Evolutionary conservation across 2,113 vertebrate genomes (phyloP), one percentile per base, ranked within the genome.

Genomic region (Dasyornis broadbenti): DNA sequence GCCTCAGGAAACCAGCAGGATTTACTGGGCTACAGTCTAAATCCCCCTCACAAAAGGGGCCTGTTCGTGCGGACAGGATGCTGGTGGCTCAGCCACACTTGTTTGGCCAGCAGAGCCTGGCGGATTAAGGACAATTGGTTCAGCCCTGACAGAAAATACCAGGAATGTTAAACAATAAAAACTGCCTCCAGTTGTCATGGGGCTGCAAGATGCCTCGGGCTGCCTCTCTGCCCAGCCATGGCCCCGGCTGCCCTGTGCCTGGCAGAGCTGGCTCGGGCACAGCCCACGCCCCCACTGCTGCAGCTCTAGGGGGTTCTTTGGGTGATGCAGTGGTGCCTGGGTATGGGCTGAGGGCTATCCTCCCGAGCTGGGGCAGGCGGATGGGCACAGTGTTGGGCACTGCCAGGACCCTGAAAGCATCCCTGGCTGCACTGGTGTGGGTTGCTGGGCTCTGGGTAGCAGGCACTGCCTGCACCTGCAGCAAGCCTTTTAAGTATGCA

Each of bases 131-230:
- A 97, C 96, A 97, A 97, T 97, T 97, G 96, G 97, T 97, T 97
- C 97, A 97, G 97, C 95, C 95, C 94, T 97, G 96, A 97, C 96
- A 96, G 96, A 96, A 97, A 97, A 97, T 89, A 97, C 94, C 96
- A 97, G 97, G 97, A 97, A 97, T 97, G 97, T 97, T 95, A 93
- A 96, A 97, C 97, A 97, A 97, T 97, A 96, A 97, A 96, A 97
- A 90, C 57, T 13, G 75, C 94, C 95, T 97, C 81, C 97, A 97
- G 97, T 97, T 97, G 97, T 95, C 49, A 56, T 45, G 90, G 90
- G 75, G 85, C 94, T 83, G 60, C 0, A 0, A 71, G 88, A 83
- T 0, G 6, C 64, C 68, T 69, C 0, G 1, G 47, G 70, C 63
- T 70, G 60, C 82, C 79, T 86, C 56, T 42, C n/a, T 77, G 52